Base-by-base conservation (phyloP, 2,797 vertebrate species). In the Acanthis flammea region DNA sequence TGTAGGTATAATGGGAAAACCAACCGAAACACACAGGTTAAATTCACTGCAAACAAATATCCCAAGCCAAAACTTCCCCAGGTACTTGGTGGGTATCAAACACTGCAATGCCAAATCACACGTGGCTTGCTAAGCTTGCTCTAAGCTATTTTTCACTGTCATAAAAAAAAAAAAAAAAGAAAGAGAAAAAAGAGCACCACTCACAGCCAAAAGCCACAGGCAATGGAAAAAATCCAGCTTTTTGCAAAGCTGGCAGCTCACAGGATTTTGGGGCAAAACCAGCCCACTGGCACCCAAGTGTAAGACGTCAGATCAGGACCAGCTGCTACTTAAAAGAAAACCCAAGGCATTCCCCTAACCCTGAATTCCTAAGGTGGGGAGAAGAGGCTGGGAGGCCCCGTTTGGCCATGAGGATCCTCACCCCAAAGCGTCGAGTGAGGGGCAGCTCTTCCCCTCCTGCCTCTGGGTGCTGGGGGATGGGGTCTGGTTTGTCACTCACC, bases 401-500 rank as follows among this genome's bases (percentile, higher is more conserved):
- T 23, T 44, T 3, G 60, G 27, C n/a, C 16, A 3, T 0, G 22
- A 53, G 62, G 54, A 51, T 48, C 73, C 78, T 87, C 0, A 0
- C 66, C 81, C 94, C 2, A 88, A 86, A 39, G 39, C 73, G 0
- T 79, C 86, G 11, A 44, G 16, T 7, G 8, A 61, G 30, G 23
- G 37, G 12, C 1, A 14, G 37, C 73, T 88, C 80, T 35, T 10
- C 71, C 85, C 88, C 92, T 90, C 42, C 92, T 95, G 94, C 71
- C 92, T 93, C 65, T 71, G 80, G 27, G 5, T 45, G 87, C 89
- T 74, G 94, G 70, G 44, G 54, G 42, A 31, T 28, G 1, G 65
- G 89, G 80, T 68, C 94, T 97, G 63, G 2, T 92, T 92, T 84
- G 94, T 92, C 96, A 98, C 99, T 99, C 98, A 99, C 99, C 99